Conservation (phyloP, 53 echinoderm and acorn worm genomes). For the Echinometra lucunter region DNA sequence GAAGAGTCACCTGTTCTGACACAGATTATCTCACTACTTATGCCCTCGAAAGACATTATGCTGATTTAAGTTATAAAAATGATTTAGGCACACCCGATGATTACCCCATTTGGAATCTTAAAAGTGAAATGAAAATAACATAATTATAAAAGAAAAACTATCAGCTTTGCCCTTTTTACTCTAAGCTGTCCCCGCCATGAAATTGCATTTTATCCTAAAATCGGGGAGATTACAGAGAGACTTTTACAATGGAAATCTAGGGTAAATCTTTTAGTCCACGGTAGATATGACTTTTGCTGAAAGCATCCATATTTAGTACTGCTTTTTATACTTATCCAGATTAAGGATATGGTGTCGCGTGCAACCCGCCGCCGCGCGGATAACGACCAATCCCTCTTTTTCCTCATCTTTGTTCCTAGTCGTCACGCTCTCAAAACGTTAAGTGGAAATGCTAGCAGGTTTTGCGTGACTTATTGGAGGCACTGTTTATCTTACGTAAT, state of each 20-base stretch:
- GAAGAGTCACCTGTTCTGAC: not conserved
- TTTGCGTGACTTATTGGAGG: constrained; percentile 50
- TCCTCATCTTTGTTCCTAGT: not conserved
- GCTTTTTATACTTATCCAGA: not conserved
- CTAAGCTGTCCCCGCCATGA: not conserved
- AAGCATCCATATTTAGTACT: not conserved
- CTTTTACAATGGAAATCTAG: not conserved
- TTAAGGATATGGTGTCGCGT: not conserved
- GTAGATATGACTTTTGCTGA: not conserved
- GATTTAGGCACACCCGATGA: not conserved
- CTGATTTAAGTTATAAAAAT: not conserved
- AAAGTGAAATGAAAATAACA: not conserved
- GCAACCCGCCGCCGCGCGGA: not conserved
- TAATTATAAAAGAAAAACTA: not conserved
- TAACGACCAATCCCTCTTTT: not conserved
- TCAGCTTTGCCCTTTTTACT: not conserved
- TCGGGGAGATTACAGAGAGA: not conserved
- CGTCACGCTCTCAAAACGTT: constrained; percentile 37
- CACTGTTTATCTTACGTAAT: constrained; percentile 58
- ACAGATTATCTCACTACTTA: not conserved
- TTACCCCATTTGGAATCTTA: not conserved
- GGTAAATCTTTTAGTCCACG: not conserved
- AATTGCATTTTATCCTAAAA: not conserved
- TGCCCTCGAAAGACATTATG: not conserved
- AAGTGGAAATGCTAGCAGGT: constrained; percentile 57